A percentile compares a stretch with the other conserved stretches of the same genome.
These are phyloP conservation scores for Threskiornis aethiopicus DNA, from an alignment of 2,797 vertebrate genomes.

Conservation along the genomic window DNA sequence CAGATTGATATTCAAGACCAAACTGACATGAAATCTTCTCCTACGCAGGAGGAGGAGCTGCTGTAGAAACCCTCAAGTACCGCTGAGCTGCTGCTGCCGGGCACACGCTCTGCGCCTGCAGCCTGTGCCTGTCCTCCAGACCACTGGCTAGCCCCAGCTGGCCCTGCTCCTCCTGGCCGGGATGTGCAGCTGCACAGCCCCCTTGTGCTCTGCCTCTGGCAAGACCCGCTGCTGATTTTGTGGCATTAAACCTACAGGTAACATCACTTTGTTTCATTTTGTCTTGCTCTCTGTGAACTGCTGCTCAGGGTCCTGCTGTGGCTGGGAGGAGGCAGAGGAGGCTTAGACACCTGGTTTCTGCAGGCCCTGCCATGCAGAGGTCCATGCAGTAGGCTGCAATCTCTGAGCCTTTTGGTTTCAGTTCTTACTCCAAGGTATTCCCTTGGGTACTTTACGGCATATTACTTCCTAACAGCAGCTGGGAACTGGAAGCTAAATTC, in stretches of 20 bases:
- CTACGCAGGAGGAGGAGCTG: not conserved
- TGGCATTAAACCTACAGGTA: not conserved
- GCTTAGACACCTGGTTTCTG: fast-evolving
- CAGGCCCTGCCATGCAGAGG: fast-evolving
- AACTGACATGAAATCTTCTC: not conserved
- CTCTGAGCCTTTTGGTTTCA: not conserved
- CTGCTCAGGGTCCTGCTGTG: not conserved
- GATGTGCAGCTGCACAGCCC: not conserved
- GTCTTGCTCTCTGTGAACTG: not conserved
- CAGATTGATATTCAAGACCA: not conserved
- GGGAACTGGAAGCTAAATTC: not conserved
- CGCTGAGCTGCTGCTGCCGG: not conserved
- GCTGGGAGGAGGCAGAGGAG: not conserved
- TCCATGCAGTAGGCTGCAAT: fast-evolving
- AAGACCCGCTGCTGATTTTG: not conserved
- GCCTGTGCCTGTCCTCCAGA: fast-evolving
- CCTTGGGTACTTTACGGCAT: not conserved
- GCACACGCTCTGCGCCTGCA: not conserved
- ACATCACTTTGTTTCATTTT: not conserved
- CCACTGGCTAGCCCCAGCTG: fast-evolving
- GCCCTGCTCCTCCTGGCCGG: fast-evolving
- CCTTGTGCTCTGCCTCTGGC: fast-evolving
- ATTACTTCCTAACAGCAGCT: not conserved
- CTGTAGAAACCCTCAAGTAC: not conserved
- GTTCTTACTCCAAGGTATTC: not conserved